Evolutionary conservation across 2,113 vertebrate genomes (phyloP).

Genomic region (Crotalus helleri): DNA sequence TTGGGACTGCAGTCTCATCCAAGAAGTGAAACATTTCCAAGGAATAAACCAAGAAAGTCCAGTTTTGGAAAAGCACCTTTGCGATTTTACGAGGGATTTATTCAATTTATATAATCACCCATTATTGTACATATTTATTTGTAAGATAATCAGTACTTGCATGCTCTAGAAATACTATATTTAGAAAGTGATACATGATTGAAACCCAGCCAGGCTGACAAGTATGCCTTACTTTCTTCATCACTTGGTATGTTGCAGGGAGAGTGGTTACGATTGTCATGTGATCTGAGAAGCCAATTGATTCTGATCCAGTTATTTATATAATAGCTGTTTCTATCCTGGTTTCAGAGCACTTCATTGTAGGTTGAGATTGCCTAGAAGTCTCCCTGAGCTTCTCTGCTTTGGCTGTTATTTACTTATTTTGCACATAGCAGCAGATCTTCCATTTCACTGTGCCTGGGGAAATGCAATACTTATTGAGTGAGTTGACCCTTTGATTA

Average conservation of each 20-base stretch:
- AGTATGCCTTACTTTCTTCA: background rate
- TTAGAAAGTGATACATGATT: background rate
- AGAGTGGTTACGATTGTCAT: background rate
- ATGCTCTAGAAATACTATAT: background rate
- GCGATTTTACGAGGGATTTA: background rate
- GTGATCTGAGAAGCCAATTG: background rate
- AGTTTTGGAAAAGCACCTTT: background rate
- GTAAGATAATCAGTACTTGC: background rate
- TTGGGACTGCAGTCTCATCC: background rate
- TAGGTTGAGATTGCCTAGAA: background rate
- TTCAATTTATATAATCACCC: background rate
- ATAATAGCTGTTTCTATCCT: background rate
- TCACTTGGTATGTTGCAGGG: background rate
- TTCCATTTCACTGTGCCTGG: background rate
- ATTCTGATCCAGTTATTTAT: background rate
- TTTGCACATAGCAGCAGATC: background rate
- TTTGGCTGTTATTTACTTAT: background rate
- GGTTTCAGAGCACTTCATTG: background rate
- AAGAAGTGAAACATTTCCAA: background rate
- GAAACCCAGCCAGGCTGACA: background rate
- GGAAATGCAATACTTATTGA: background rate
- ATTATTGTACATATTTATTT: background rate
- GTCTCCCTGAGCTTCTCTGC: background rate
- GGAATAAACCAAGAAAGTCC: background rate
- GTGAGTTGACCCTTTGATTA: background rate